Base-by-base conservation (phyloP, 2,888 invertebrate species). In the Portevinia maculata region DNA sequence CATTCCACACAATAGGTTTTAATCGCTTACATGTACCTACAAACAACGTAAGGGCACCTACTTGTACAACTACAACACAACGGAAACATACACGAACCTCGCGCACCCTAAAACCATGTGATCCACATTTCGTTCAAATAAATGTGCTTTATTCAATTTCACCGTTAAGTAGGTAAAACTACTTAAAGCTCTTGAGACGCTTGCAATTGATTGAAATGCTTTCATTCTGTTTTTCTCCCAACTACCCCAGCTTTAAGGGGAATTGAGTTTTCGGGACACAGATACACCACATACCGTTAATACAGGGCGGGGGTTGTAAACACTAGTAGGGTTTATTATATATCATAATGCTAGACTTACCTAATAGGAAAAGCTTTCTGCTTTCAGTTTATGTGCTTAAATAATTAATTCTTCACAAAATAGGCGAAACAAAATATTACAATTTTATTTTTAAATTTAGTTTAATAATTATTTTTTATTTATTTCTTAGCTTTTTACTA, bases 291-390 rank as follows among this genome's bases (percentile, higher is more conserved):
- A n/a, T n/a, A n/a, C n/a, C 9, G 24, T 13, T 5, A 34, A 21
- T 13, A 13, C 4, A 62, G n/a, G 30, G n/a, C n/a, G 19, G 28
- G 41, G 52, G 60, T 41, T 50, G 50, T 59, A 52, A 48, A 34
- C 59, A 52, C 32, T 32, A 11, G 3, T 24, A 19, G 71, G 39
- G 17, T 39, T 13, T 28, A 8, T 24, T 32, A 24, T 6, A 11
- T 8, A 21, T 34, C 5, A 37, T 24, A 48, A 8, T 9, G 17
- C 11, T n/a, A 28, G 8, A 81, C 76, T 81, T 81, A 81, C 81
- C 81, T 81, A 65, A 69, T 81, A 81, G 76, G 75, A 81, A 76
- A 71, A 79, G 57, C 67, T 59, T 52, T 69, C 24, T 65, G 39
- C 34, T 8, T 62, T 39, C 6, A 39, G 50, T 41, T 76, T 60